Base-by-base conservation (phyloP, 2,113 vertebrate genomes). In the Hippocampus guttulatus region DNA sequence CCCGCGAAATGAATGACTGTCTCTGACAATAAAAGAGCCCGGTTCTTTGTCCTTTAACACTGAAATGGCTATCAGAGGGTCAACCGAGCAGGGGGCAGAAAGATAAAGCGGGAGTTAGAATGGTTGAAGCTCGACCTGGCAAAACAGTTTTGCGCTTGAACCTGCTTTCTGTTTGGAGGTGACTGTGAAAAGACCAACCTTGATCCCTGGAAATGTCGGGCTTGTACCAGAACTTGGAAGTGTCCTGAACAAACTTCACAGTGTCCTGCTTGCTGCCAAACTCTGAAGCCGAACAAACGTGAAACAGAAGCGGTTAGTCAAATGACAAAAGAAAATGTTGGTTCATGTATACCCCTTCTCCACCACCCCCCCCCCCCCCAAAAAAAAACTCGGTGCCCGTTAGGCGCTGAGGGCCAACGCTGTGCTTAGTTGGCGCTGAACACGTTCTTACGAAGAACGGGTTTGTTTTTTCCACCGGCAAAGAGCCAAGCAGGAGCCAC, bases 201-300 rank as follows among this genome's bases (percentile, higher is more conserved):
- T 98, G 96, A 76, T 98, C 96, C 90, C 96, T 91, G 70, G 96
- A 97, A 85, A 98, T 98, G 84, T 97, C 95, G 10, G 96, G 93
- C 85, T 98, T 98, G 89, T 98, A 98, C 96, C 96, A 98, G 88
- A 96, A 98, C 86, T 93, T 98, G 67, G 96, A 97, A 1, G 96
- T 98, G 84, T 98, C 96, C 84, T 98, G 96, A 71, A 98, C 96
- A 89, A 98, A 98, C 87, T 96, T 98, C 82, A 95, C 96, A 0
- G 94, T 95, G 87, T 95, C 92, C 0, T 93, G 93, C 77, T 95
- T 97, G 70, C 90, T 93, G 65, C 84, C 79, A 49, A 86, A 90
- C 76, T 96, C 96, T 97, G 27, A 64, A 16, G 63, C 7, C 69
- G 47, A 61, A 18, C 52, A 0, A 7, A 25, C 52, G n/a, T 23